Evolutionary conservation across 2,888 invertebrate genomes (phyloP), one percentile per base, ranked within the genome.

Genomic region (Eilema sororculum): DNA sequence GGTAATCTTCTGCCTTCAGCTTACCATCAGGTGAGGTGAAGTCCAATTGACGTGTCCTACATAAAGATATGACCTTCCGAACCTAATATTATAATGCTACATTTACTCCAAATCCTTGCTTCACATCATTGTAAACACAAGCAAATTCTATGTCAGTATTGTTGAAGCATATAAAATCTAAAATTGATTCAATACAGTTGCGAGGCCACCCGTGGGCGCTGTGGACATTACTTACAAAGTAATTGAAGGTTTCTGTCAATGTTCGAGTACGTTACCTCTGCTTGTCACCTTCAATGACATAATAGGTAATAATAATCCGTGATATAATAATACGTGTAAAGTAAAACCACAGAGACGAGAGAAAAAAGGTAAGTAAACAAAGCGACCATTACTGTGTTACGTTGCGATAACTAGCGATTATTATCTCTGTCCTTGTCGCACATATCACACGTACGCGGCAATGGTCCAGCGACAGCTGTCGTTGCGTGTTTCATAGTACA

Each of bases 181-280:
- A 28, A 33, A 67, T 62, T 61, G 67, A 69, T 68, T 67, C 67
- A 61, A 46, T 46, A 12, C 70, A 70, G 57, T 67, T 1, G 37
- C 71, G 68, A 75, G 75, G 75, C 56, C 67, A 67, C 46, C 41
- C 33, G 72, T 70, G 63, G 72, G 69, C 52, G 70, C 41, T 68
- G 68, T 72, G 60, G 56, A 58, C 60, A 68, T 58, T 66, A 72
- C 68, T 66, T 60, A 72, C 65, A 61, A 57, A 16, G 65, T 33
- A 58, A 67, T 60, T 61, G 72, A 75, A 75, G 72, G 72, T 68
- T 65, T 60, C 64, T 59, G 66, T 13, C 72, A n/a, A 24, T 57
- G n/a, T 71, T 68, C 24, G 61, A 16, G 24, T n/a, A 22, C 30
- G 59, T 60, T 56, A 61, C 59, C 57, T 72, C 65, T 61, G 62